Base-by-base conservation (phyloP, 2,888 invertebrate genomes). In the Platycnemis pennipes region DNA sequence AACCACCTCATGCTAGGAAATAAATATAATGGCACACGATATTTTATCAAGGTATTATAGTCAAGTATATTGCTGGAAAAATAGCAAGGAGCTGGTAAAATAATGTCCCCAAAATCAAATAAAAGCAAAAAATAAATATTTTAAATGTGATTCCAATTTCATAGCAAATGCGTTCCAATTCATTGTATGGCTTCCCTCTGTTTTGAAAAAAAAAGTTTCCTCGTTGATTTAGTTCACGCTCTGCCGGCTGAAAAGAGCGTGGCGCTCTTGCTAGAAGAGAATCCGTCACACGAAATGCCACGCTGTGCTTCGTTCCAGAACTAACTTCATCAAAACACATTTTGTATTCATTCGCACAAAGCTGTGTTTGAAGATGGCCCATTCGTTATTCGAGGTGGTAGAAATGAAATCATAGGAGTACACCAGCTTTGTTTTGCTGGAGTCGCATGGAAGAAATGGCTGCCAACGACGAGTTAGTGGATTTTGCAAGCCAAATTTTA, bases 321-420 rank as follows among this genome's bases (percentile, higher is more conserved):
- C 77, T 77, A 77, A 77, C 77, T 77, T 37, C 77, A 77, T 77
- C 77, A 77, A 77, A 77, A 77, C 77, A 77, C 77, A 77, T 77
- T 77, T 77, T 77, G 77, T 16, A 77, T 77, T 37, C 77, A 77
- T 77, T 77, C 77, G 8, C 77, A 26, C 37, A 77, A 37, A 77
- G 77, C 77, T 37, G 31, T 77, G 77, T 77, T 77, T 77, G 77
- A 77, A 77, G 77, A 77, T 37, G 77, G 11, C 37, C 37, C 31
- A 37, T 37, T 77, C 37, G 77, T 77, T 77, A 77, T 77, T 77
- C 77, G 77, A n/a, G 77, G 7, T 11, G 16, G 37, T 37, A 13
- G 37, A 77, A 77, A 77, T 77, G 77, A 77, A 77, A 77, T 77
- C 77, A 77, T 77, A 77, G 77, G 37, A 77, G 31, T 37, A 77